phyloP scores from a whole-genome alignment of 2,797 vertebrate species.

The Galagoides demidoff region DNA sequence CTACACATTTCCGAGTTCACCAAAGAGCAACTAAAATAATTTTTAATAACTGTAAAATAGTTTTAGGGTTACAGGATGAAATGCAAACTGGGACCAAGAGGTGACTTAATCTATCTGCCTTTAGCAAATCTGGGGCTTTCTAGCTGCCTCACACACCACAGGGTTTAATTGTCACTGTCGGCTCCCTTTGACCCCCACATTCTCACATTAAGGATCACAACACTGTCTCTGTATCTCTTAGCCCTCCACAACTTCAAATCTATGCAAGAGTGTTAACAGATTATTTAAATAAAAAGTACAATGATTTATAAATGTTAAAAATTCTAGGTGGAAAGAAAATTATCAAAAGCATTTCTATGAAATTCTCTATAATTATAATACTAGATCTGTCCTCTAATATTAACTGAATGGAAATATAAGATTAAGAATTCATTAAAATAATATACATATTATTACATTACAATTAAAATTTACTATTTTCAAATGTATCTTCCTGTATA shows the following conservation, averaged over 20 bases:
- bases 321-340: conserved; percentile 25
- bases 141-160: not conserved
- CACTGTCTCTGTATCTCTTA: not conserved
- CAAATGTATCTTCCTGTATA: conserved; percentile 19
- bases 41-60: not conserved
- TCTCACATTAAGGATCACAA: conserved; percentile 22
- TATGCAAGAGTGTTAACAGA: not conserved
- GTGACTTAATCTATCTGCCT: conserved; percentile 18
- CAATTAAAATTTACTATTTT: conserved; percentile 33
- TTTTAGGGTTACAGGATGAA: conserved; percentile 21
- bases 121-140: not conserved
- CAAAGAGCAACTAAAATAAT: conserved; percentile 33
- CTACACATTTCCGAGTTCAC: conserved; percentile 39
- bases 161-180: not conserved
- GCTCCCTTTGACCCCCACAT: not conserved
- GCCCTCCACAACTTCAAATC: not conserved
- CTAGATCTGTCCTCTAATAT: not conserved
- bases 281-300: conserved; percentile 43
- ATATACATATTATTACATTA: conserved; percentile 22
- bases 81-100: conserved; percentile 52
- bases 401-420: conserved; percentile 27
- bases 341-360: conserved; percentile 3
- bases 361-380: not conserved
- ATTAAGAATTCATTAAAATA: conserved; percentile 34
- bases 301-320: not conserved